These are phyloP conservation scores for Nilaparvata lugens DNA, from an alignment of 1,140 invertebrate species.

Conservation along the genomic window DNA sequence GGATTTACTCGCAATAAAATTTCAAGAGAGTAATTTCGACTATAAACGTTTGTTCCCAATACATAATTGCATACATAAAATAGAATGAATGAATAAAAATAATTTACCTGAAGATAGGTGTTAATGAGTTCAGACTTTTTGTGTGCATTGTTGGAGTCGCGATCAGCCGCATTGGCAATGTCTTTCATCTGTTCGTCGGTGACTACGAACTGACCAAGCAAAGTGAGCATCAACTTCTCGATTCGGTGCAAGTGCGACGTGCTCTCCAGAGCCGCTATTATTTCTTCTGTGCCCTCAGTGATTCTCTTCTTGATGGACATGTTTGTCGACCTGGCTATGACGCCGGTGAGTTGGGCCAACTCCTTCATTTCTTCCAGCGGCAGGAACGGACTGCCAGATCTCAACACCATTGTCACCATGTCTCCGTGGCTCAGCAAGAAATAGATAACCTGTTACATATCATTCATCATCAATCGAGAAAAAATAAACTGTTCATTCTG, in stretches of 20 bases:
- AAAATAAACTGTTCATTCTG: no score
- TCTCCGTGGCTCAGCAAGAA: conserved; percentile 73
- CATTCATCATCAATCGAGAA: no score
- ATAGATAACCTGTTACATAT: conserved; percentile 59
- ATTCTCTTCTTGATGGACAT: conserved; percentile 19
- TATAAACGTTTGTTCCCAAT: no score
- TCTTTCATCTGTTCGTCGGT: conserved; percentile 22
- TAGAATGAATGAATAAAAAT: no score
- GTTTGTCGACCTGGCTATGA: conserved; percentile 66
- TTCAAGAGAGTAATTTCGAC: no score
- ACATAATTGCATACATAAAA: no score
- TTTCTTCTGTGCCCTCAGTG: conserved; percentile 16
- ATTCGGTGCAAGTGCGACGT: conserved; percentile 48
- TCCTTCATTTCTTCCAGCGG: conserved; percentile 52
- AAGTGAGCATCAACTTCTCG: conserved; percentile 56
- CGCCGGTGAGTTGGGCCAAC: conserved; percentile 60
- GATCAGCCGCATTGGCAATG: conserved; percentile 13
- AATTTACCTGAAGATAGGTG: conserved; percentile 19
- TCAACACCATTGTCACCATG: conserved; percentile 63
- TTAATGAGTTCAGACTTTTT: conserved; percentile 10
- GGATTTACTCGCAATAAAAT: no score
- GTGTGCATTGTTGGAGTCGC: conserved; percentile 8
- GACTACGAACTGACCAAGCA: conserved; percentile 56
- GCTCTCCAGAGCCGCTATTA: conserved; percentile 33
- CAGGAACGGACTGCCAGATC: conserved; percentile 54